Evolutionary conservation across 2,113 vertebrate genomes (phyloP).

Genomic region (Plestiodon gilberti): DNA sequence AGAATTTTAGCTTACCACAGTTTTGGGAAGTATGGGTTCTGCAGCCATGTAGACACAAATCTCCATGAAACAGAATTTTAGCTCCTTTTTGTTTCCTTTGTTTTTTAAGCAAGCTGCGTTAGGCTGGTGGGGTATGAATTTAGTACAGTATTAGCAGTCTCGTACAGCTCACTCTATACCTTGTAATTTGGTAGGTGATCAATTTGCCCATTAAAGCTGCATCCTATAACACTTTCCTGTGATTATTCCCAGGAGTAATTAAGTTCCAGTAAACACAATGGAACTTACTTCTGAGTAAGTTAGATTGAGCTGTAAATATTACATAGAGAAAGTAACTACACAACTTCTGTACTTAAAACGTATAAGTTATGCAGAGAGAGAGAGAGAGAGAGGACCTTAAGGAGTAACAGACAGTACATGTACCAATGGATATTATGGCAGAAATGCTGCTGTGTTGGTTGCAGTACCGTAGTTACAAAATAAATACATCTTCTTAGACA

Average conservation of each 20-base stretch:
- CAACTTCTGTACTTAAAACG: slow-evolving; percentile 22
- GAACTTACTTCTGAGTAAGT: no score
- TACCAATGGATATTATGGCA: slow-evolving; percentile 34
- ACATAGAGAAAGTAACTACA: slow-evolving; percentile 41
- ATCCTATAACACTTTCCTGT: no score
- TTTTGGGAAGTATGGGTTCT: no score
- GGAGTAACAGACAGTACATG: slow-evolving; percentile 40
- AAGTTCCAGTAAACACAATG: no score
- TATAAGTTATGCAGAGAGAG: slow-evolving; percentile 41
- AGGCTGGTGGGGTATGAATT: not conserved
- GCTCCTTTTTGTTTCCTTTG: not conserved
- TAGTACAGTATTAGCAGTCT: not conserved
- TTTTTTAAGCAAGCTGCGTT: not conserved
- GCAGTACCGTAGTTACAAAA: slow-evolving; percentile 43
- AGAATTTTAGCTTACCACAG: no score
- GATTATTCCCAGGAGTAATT: no score
- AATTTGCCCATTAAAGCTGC: not conserved
- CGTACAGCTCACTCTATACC: not conserved
- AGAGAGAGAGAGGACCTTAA: slow-evolving; percentile 37
- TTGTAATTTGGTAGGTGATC: not conserved
- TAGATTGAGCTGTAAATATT: not conserved
- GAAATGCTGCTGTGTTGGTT: slow-evolving; percentile 22
- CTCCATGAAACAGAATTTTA: no score
- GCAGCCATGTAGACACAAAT: no score
- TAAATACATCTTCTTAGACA: slow-evolving; percentile 42